Evolutionary conservation across 53 echinoderm and acorn worm genomes (phyloP).

Genomic region (Temnopleurus reevesii): DNA sequence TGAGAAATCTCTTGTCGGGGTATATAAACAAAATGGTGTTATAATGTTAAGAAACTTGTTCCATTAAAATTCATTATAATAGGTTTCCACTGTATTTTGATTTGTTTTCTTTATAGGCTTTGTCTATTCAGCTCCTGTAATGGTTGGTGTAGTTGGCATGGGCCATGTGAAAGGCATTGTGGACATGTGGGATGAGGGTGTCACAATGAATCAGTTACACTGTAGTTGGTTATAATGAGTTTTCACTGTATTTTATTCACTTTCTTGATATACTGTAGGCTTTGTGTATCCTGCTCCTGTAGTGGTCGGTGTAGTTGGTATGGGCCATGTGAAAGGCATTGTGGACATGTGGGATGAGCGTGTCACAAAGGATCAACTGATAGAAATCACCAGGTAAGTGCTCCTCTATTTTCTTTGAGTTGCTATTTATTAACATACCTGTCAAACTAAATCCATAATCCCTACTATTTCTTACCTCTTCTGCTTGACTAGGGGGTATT

Average conservation of each 20-base stretch:
- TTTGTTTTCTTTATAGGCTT: constrained; percentile 43
- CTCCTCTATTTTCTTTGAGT: no score
- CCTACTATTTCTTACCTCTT: no score
- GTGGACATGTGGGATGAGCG: constrained; percentile 75
- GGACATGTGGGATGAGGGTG: constrained; percentile 74
- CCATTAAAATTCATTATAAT: no score
- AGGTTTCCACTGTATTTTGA: no score
- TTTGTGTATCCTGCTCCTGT: constrained; percentile 69
- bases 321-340: constrained; percentile 92
- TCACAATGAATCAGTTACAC: constrained; percentile 64
- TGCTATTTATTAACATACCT: no score
- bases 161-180: constrained; percentile 90
- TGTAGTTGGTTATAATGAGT: no score
- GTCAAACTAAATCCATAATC: no score
- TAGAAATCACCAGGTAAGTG: constrained; percentile 85
- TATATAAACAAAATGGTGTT: no score
- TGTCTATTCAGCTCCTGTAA: constrained; percentile 71
- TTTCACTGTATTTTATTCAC: no score
- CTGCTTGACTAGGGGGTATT: no score
- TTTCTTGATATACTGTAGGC: constrained; percentile 34
- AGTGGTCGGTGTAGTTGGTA: constrained; percentile 96
- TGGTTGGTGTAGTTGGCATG: constrained; percentile 96
- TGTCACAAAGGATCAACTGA: constrained; percentile 67
- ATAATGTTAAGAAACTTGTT: no score
- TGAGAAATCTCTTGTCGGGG: no score